Evolutionary conservation across 2,888 invertebrate genomes (phyloP).

Genomic region (Stegophylla sp.): DNA sequence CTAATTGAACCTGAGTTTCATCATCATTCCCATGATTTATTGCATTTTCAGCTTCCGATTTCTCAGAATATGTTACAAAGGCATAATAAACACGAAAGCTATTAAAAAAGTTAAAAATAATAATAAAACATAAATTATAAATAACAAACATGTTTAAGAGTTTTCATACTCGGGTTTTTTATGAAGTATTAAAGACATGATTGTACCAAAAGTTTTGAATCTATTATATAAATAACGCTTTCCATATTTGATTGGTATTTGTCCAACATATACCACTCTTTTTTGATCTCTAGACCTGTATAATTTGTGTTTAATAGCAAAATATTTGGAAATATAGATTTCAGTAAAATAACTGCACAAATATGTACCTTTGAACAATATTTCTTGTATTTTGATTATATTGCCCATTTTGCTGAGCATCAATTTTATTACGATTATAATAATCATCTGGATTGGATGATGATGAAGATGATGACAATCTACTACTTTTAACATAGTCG

Average conservation of each 20-base stretch:
- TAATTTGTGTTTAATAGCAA: conserved; percentile 33
- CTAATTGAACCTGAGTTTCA: conserved; percentile 20
- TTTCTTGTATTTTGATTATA: conserved; percentile 34
- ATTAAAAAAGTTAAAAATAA: background rate
- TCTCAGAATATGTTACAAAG: conserved; percentile 48
- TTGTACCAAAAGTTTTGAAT: conserved; percentile 38
- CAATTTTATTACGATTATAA: conserved; percentile 29
- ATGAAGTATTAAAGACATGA: conserved; percentile 36
- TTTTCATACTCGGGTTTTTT: conserved; percentile 45
- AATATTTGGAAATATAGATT: background rate
- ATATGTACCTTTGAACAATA: conserved; percentile 24
- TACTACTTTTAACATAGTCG: conserved; percentile 37
- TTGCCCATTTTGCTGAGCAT: background rate
- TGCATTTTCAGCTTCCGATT: conserved; percentile 37
- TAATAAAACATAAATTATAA: background rate
- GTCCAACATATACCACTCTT: conserved; percentile 52
- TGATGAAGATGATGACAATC: conserved; percentile 20
- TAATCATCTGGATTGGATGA: conserved; percentile 39
- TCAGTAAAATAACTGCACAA: background rate
- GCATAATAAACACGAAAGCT: conserved; percentile 57
- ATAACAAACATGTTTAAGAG: background rate
- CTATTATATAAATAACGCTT: conserved; percentile 39
- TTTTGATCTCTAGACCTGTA: conserved; percentile 30
- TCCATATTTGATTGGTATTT: conserved; percentile 53
- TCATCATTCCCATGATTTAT: conserved; percentile 56